Base-by-base conservation (phyloP, 92 coral and sea anemone species). In the Meandrina meandrites region DNA sequence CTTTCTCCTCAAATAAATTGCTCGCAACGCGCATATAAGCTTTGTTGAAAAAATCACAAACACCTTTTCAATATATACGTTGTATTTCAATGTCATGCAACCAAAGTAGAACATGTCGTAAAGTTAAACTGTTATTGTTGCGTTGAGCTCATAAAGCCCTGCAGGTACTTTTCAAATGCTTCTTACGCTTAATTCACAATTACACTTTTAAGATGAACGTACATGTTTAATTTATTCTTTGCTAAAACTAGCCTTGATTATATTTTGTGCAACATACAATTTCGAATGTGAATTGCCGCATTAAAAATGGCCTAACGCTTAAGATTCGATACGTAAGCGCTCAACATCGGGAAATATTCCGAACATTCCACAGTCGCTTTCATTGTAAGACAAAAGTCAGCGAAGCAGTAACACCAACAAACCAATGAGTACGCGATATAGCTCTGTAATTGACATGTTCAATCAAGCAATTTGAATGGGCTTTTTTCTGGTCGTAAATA, bases 391-490 rank as follows among this genome's bases (percentile, higher is more conserved):
- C 81, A 85, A 85, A 85, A 84, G 54, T 81, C 83, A 88, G 88
- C 84, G 93, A 90, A 91, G 89, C 94, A 88, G 72, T 48, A 42
- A 72, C 84, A 67, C 56, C 35, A 19, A n/a, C 62, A 47, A 56
- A 75, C 98, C 96, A 94, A 94, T 94, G 89, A 86, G 17, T 50
- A 64, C 35, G n/a, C 34, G 45, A 81, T 45, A 53, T 14, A 56
- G 80, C 36, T 37, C 91, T 30, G 77, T 92, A 88, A 88, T 91
- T 88, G 91, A 85, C 91, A 81, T 68, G 68, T 56, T 62, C 92
- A 83, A 81, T 81, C 58, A 10, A 76, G 82, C 74, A 28, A 84
- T 83, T 91, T 84, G 90, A 80, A 84, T 68, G 56, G 85, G 37
- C 78, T 75, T 62, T 56, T n/a, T 67, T 76, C 66, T 45, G 34